Percentiles rank a stretch among this genome's conserved stretches.
Conservation (phyloP, 2,888 invertebrate genomes). For the Dolomedes plantarius region DNA sequence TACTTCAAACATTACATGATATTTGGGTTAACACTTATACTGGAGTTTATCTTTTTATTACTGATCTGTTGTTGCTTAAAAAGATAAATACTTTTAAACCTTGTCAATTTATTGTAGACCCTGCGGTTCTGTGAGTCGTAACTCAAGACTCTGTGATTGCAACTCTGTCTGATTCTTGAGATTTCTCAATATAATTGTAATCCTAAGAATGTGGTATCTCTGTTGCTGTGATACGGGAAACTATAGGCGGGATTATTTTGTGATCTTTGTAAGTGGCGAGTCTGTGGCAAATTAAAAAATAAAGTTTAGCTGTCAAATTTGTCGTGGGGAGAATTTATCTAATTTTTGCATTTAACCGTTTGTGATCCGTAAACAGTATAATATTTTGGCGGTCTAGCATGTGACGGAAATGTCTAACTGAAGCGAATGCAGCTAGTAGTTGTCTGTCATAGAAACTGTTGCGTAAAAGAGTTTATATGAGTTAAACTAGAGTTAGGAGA, state of each 20-base stretch:
- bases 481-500: slow-evolving; percentile 69
- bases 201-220: too few relatives aligned
- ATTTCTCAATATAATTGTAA: too few relatives aligned
- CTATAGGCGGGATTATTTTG: slow-evolving; percentile 52
- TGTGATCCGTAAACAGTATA: slow-evolving; percentile 47
- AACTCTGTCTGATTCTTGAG: too few relatives aligned
- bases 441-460: slow-evolving; percentile 72
- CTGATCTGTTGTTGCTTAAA: too few relatives aligned
- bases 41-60: too few relatives aligned
- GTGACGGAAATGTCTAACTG: slow-evolving; percentile 73
- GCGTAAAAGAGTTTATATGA: slow-evolving; percentile 19
- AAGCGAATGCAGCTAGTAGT: slow-evolving; percentile 73
- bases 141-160: too few relatives aligned
- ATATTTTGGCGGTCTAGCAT: slow-evolving; percentile 68
- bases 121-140: too few relatives aligned
- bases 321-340: slow-evolving; percentile 74
- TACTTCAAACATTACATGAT: too few relatives aligned
- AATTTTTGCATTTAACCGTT: slow-evolving; percentile 71
- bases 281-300: slow-evolving; percentile 76
- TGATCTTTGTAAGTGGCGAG: slow-evolving; percentile 73
- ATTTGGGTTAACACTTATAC: too few relatives aligned
- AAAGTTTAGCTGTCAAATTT: slow-evolving; percentile 75
- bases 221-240: too few relatives aligned
- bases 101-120: too few relatives aligned
- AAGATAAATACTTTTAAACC: too few relatives aligned